Conservation (phyloP, 2,113 vertebrate genomes). For the Anguilla rostrata region DNA sequence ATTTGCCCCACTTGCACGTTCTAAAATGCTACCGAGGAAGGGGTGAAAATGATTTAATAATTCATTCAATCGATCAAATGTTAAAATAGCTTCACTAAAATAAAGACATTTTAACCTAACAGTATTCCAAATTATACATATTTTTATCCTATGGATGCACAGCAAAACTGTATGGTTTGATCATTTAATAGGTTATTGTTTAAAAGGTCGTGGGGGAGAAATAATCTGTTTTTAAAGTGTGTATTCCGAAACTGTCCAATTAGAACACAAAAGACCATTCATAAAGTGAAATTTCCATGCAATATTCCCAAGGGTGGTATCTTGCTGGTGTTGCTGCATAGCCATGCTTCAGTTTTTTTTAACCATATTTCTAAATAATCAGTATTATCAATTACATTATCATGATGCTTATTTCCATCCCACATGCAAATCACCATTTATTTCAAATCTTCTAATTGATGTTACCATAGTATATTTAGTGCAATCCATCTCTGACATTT, state of each 20-base stretch:
- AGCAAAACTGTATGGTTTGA: neutral
- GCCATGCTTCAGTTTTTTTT: no score
- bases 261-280: no score
- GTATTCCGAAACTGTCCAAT: no score
- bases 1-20: neutral
- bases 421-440: neutral
- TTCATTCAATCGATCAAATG: neutral
- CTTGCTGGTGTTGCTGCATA: no score
- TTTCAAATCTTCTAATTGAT: no score
- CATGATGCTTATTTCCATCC: neutral
- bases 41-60: neutral
- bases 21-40: neutral
- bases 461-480: neutral
- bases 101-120: neutral
- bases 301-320: no score
- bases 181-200: neutral
- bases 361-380: neutral
- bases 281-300: no score
- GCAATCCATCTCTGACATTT: neutral
- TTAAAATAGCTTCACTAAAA: no score
- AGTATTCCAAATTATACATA: neutral
- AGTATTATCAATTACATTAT: neutral
- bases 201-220: no score
- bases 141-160: neutral
- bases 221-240: no score